These are phyloP conservation scores for Nibea coibor DNA, from an alignment of 2,113 vertebrate genomes.

Conservation along the genomic window DNA sequence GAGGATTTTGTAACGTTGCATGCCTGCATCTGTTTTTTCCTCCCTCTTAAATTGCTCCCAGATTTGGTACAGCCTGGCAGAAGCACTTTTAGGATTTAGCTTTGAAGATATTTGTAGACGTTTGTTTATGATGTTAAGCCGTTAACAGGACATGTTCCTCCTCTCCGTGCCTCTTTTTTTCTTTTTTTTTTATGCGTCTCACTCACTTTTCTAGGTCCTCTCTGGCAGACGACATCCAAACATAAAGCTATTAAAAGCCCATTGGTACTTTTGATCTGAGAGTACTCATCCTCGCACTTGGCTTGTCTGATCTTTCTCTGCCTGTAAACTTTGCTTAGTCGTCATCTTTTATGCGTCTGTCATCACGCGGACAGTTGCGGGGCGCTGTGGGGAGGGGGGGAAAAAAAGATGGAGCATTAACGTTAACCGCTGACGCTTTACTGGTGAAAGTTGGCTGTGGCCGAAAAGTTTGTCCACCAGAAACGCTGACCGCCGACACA, in stretches of 20 bases:
- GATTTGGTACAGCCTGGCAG: slow-evolving; percentile 36
- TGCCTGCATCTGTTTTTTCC: background rate
- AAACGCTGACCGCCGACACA: background rate
- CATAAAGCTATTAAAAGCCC: slow-evolving; percentile 64
- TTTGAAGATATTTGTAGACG: slow-evolving; percentile 53
- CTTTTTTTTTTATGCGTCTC: slow-evolving; percentile 24
- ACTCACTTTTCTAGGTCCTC: slow-evolving; percentile 21
- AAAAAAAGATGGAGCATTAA: background rate
- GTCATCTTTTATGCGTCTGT: slow-evolving; percentile 27
- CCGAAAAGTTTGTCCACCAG: background rate
- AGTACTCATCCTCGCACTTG: slow-evolving; percentile 46
- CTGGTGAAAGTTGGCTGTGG: background rate
- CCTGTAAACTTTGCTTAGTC: slow-evolving; percentile 36
- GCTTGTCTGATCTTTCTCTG: slow-evolving; percentile 23
- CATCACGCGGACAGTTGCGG: slow-evolving; percentile 14
- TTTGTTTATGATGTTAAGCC: slow-evolving; percentile 55
- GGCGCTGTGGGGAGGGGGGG: background rate
- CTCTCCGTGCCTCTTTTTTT: background rate
- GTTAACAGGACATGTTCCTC: slow-evolving; percentile 29
- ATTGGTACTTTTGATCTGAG: slow-evolving; percentile 39
- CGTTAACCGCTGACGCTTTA: background rate
- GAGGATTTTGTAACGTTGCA: background rate
- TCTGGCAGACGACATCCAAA: slow-evolving; percentile 25
- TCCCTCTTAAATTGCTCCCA: background rate
- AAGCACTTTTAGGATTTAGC: slow-evolving; percentile 55